Percentiles rank a stretch among this genome's conserved stretches.
Evolutionary conservation across 2,113 vertebrate genomes (phyloP).

Genomic region (Hypanus sabinus): DNA sequence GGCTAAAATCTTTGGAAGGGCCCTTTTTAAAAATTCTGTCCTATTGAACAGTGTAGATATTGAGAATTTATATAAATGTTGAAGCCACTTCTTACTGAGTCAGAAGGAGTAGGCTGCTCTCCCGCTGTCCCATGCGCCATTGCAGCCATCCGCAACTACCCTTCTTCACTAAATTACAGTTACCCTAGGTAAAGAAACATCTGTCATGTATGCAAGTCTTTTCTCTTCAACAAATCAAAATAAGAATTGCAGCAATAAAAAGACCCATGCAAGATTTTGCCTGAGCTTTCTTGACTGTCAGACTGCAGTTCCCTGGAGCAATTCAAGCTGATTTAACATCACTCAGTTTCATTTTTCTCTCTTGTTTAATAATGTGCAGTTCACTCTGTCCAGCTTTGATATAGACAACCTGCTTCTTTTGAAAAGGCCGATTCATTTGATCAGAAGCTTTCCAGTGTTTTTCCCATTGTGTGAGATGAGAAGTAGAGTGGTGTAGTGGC

Average conservation of each 20-base stretch:
- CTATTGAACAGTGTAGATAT: not conserved
- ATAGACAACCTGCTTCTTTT: conserved; percentile 74
- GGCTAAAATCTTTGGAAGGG: not conserved
- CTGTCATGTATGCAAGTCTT: not conserved
- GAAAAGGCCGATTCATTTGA: conserved; percentile 70
- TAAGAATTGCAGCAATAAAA: conserved; percentile 10
- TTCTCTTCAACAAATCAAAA: not conserved
- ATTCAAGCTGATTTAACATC: conserved; percentile 76
- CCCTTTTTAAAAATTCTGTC: not conserved
- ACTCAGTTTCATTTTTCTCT: conserved; percentile 61
- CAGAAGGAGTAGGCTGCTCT: not conserved
- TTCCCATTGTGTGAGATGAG: conserved; percentile 70
- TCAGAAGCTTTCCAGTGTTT: conserved; percentile 64
- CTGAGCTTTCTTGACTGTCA: conserved; percentile 49
- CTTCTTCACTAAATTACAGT: not conserved
- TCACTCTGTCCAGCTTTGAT: conserved; percentile 73
- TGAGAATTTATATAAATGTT: not conserved
- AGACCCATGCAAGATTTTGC: not conserved
- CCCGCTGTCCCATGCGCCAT: too few species aligned
- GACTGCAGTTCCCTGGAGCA: conserved; percentile 68
- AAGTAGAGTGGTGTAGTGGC: conserved; percentile 73
- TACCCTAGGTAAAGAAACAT: not conserved
- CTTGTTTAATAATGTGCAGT: conserved; percentile 69
- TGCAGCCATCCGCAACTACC: not conserved
- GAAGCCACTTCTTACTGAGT: not conserved